Evolutionary conservation across 2,888 invertebrate genomes (phyloP), one percentile per base, ranked within the genome.

Genomic region (Vanessa cardui): DNA sequence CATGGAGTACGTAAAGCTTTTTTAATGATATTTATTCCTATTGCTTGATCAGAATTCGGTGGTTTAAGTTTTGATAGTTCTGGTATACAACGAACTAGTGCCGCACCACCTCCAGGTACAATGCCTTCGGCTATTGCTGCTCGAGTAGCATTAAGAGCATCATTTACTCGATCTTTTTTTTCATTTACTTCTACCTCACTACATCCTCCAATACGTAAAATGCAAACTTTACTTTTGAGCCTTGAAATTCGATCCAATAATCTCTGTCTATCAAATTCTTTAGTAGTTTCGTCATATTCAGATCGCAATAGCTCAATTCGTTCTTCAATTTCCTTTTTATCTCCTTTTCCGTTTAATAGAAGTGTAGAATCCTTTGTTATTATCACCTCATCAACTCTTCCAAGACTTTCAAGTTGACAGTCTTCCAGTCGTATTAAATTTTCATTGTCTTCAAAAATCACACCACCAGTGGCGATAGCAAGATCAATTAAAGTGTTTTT

Each of bases 51-150:
- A 7, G 89, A 85, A 83, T 98, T 98, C 9, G 85, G 82, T 1
- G 95, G 88, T 71, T 94, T 94, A 5, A 98, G 78, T 5, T 79
- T 81, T 7, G 96, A 94, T 44, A 99, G 89, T 47, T 93, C 89
- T 54, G 96, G 94, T 67, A 97, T 94, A 85, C 97, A 97, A 73
- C 98, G 94, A 33, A 99, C 88, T 18, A 99, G 94, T 58, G 99
- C 98, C 75, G 96, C 95, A 67, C 98, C 98, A 86, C 99, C 99
- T 71, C 99, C 99, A 68, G 98, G 97, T 72, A 99, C 98, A 81
- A 99, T 98, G 58, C 99, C 99, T 92, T 99, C 99, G 84, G 98
- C 97, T 71, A 99, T 96, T 46, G 99, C 99, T 62, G 99, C 98
- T 59, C 98, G 94, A 0, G 99, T 99, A 39, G 99, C 99, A 85